Percentiles rank a stretch among this genome's conserved stretches.
Conservation (phyloP, 2,113 vertebrate genomes). For the Daubentonia madagascariensis region DNA sequence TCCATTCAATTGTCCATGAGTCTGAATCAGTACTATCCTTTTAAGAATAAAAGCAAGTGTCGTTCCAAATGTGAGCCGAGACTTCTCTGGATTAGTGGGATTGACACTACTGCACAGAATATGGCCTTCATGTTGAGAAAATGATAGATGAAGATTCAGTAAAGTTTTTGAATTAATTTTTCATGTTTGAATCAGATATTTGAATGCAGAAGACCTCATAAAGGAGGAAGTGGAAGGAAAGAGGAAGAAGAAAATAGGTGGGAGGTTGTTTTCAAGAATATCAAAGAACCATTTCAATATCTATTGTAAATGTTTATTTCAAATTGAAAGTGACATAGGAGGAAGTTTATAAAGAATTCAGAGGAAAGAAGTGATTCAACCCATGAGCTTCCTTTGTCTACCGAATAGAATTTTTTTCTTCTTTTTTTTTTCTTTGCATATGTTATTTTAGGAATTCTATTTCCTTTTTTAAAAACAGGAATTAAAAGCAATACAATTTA, state of each 20-base stretch:
- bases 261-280: constrained; percentile 74
- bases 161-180: neutral
- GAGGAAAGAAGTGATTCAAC: constrained; percentile 48
- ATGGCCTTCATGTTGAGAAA: neutral
- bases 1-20: neutral
- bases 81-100: neutral
- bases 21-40: neutral
- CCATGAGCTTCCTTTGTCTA: constrained; percentile 33
- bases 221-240: constrained; percentile 69
- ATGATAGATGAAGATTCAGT: neutral
- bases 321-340: constrained; percentile 51
- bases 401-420: neutral
- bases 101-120: neutral
- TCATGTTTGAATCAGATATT: constrained; percentile 22
- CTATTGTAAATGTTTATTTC: constrained; percentile 61
- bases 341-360: constrained; percentile 64
- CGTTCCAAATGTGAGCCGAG: neutral
- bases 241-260: constrained; percentile 73
- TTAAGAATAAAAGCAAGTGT: neutral
- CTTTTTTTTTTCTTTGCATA: neutral
- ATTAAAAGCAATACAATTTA: constrained; percentile 36
- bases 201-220: constrained; percentile 40
- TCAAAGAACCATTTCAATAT: constrained; percentile 67
- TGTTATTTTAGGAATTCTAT: constrained; percentile 58
- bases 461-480: constrained; percentile 44